These are phyloP conservation scores for Pampus argenteus DNA, from an alignment of 2,797 vertebrate genomes.

Conservation along the genomic window DNA sequence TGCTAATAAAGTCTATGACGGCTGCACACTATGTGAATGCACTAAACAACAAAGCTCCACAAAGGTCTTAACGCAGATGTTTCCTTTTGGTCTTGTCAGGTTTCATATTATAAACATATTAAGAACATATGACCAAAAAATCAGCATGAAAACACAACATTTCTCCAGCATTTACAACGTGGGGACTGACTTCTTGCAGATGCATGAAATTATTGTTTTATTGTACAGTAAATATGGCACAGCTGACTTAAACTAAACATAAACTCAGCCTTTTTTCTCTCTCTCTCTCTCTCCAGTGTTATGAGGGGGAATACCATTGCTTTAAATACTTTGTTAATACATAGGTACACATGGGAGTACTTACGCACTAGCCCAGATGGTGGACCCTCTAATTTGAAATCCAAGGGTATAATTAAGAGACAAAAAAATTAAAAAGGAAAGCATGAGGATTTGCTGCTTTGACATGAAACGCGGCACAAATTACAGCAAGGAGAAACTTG, in stretches of 20 bases:
- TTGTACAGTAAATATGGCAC: conserved; percentile 64
- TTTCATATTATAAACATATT: conserved; percentile 30
- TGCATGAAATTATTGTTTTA: conserved; percentile 64
- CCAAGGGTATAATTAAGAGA: conserved; percentile 96
- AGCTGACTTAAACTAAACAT: conserved; percentile 71
- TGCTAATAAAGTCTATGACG: background rate
- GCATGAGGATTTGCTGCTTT: conserved; percentile 86
- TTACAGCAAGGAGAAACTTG: conserved; percentile 80
- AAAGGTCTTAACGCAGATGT: background rate
- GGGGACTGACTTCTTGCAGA: conserved; percentile 32
- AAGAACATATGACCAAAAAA: conserved; percentile 12
- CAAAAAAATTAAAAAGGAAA: conserved; percentile 95
- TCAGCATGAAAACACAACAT: conserved; percentile 17
- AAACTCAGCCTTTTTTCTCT: conserved; percentile 49
- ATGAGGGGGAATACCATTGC: conserved; percentile 82
- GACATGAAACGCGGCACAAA: conserved; percentile 85
- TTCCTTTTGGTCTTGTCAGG: conserved; percentile 5
- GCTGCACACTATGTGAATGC: background rate
- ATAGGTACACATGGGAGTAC: conserved; percentile 95
- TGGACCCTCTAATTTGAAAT: conserved; percentile 94
- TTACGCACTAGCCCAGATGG: conserved; percentile 94
- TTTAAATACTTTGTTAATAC: conserved; percentile 89
- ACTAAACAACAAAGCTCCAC: background rate
- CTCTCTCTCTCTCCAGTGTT: conserved; percentile 50
- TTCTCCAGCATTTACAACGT: conserved; percentile 18